Evolutionary conservation across 2,888 invertebrate genomes (phyloP), one percentile per base, ranked within the genome.

Genomic region (Oscheius onirici): DNA sequence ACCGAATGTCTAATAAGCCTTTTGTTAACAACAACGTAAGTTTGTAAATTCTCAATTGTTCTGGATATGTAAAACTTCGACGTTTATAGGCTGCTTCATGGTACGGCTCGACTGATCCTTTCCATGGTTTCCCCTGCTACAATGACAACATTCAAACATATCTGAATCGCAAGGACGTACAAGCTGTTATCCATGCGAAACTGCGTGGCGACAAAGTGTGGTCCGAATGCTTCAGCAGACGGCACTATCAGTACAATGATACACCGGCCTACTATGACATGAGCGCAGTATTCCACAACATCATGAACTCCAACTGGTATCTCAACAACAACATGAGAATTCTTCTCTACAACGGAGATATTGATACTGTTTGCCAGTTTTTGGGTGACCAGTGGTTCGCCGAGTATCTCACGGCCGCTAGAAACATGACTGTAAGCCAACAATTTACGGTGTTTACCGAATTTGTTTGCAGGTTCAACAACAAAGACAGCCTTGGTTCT

Each of bases 71-170:
- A 24, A 43, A 34, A 2, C 20, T 20, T 40, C 6, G 13, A 34
- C 13, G 15, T 20, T 22, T 75, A 58, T 28, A 75, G 73, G 68
- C 26, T 17, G 76, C 70, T 1, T 68, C 69, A 13, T 84, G 83
- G 78, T 79, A 76, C 51, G 74, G 75, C 13, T 84, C 84, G 8
- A 80, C 83, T 20, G 84, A 84, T 63, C 74, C 76, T 0, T 78
- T 77, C 69, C 70, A 76, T 15, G 83, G 84, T 41, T 78, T 83
- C 63, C 73, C 82, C 26, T 86, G 86, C 61, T 83, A 79, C 58
- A 71, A 73, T 46, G 74, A 77, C 10, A 76, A 79, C 28, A 83
- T 81, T 3, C 43, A 82, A 6, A 71, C 54, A 13, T 86, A 86
- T 69, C 52, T 86, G n/a, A 82, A 84, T 43, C 26, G 71, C 2